These are phyloP conservation scores for Drosophila busckii DNA, from an alignment of 1,140 invertebrate species.

Conservation along the genomic window DNA sequence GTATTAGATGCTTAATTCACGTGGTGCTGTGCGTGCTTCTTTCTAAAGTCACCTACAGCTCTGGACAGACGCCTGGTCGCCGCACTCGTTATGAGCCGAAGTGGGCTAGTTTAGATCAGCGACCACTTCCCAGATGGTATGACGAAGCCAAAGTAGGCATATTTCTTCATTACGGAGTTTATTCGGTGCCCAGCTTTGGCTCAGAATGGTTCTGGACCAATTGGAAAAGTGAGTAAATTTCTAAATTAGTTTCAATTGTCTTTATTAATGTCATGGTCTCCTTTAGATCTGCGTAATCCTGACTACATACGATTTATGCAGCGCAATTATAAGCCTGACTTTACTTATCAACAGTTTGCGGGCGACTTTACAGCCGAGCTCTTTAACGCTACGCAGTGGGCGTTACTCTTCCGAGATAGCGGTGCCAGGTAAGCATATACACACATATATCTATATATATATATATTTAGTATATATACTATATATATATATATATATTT, in stretches of 20 bases:
- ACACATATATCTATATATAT: not conserved
- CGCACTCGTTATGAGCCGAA: conserved; percentile 81
- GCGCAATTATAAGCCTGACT: conserved; percentile 87
- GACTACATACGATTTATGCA: conserved; percentile 84
- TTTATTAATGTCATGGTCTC: not conserved
- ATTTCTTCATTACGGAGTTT: conserved; percentile 96
- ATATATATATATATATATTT: not conserved
- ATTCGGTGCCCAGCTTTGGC: conserved; percentile 90
- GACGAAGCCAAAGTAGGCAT: conserved; percentile 94
- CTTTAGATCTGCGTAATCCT: conserved; percentile 44
- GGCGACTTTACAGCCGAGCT: conserved; percentile 89
- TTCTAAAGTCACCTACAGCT: not conserved
- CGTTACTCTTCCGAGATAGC: conserved; percentile 85
- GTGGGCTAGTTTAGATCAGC: conserved; percentile 91
- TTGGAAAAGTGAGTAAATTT: conserved; percentile 82
- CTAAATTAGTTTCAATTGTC: not conserved
- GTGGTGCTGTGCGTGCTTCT: not conserved
- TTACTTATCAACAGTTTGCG: conserved; percentile 93
- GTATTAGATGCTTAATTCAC: too few species aligned
- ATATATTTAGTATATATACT: not conserved
- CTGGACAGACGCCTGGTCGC: conserved; percentile 26
- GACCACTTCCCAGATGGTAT: conserved; percentile 92
- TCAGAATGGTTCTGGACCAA: conserved; percentile 94
- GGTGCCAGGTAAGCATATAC: conserved; percentile 85
- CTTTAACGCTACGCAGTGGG: conserved; percentile 89